These are phyloP conservation scores for Aurelia sp. DNA, from an alignment of 30 jellyfish, hydroid and myxozoan species.

Conservation along the genomic window DNA sequence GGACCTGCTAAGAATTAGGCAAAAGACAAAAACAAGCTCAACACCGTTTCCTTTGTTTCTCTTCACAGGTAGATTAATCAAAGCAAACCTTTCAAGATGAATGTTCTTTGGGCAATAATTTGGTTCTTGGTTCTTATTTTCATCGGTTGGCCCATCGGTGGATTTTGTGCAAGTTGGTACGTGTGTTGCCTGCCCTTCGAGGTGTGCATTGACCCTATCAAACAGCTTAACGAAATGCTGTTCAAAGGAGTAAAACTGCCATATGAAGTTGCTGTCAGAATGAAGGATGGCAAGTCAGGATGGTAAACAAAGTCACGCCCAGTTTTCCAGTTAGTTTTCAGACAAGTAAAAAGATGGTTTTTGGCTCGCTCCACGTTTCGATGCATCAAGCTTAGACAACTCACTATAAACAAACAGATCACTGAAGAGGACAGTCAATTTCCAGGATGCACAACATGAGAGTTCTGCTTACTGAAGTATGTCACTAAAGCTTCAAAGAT, in stretches of 20 bases:
- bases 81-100: constrained; percentile 53
- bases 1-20: too few species aligned
- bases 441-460: too few species aligned
- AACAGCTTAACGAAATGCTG: constrained; percentile 84
- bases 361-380: too few species aligned
- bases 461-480: too few species aligned
- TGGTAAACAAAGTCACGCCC: constrained; percentile 67
- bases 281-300: constrained; percentile 92
- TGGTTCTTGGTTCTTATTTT: constrained; percentile 88
- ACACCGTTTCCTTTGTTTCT: background rate
- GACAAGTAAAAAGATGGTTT: too few species aligned
- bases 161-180: constrained; percentile 95
- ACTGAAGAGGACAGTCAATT: too few species aligned
- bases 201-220: constrained; percentile 92
- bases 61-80: constrained; percentile 1
- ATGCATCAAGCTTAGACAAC: too few species aligned
- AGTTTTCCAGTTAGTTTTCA: background rate
- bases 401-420: too few species aligned
- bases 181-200: constrained; percentile 97
- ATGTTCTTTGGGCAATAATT: constrained; percentile 95
- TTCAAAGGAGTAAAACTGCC: constrained; percentile 94
- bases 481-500: too few species aligned
- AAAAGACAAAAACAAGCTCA: too few species aligned
- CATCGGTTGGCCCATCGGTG: constrained; percentile 96
- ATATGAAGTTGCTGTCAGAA: constrained; percentile 86